Conservation (phyloP, 2,113 vertebrate genomes). For the Paracanthobrama guichenoti region DNA sequence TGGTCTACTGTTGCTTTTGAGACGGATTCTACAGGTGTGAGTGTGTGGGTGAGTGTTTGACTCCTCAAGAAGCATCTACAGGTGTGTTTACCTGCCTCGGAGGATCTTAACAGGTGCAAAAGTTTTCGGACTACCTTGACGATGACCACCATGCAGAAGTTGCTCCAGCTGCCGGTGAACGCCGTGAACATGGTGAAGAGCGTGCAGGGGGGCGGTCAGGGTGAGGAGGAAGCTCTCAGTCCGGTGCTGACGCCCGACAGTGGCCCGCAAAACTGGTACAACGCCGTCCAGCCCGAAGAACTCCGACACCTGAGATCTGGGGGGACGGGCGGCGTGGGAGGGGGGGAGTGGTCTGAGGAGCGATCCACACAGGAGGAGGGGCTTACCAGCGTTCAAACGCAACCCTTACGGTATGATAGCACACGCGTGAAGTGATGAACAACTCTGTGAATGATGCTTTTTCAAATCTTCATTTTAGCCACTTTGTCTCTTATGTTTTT, state of each 20-base stretch:
- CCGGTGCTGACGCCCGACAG: conserved; percentile 82
- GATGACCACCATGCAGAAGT: conserved; percentile 83
- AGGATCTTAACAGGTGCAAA: background rate
- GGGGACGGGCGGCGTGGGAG: conserved; percentile 53
- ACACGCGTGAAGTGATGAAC: background rate
- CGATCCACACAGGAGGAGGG: conserved; percentile 68
- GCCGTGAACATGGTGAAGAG: conserved; percentile 78
- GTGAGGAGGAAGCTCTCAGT: conserved; percentile 82
- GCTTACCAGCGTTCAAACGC: conserved; percentile 68
- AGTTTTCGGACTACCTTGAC: background rate
- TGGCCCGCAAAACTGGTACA: conserved; percentile 84
- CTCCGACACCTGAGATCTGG: conserved; percentile 76
- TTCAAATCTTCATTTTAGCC: background rate
- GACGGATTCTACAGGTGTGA: conserved; percentile 20
- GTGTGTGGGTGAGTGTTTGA: background rate
- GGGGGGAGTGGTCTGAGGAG: conserved; percentile 53
- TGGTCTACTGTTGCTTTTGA: background rate
- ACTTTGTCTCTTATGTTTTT: background rate
- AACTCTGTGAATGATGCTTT: background rate
- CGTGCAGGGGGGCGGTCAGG: conserved; percentile 68
- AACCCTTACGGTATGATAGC: conserved; percentile 82
- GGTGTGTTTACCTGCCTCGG: background rate
- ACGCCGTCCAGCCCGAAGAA: conserved; percentile 84
- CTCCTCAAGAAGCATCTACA: background rate
- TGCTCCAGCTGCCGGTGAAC: conserved; percentile 84